Conservation (phyloP, 2,797 vertebrate genomes). For the Phaenicophaeus curvirostris region DNA sequence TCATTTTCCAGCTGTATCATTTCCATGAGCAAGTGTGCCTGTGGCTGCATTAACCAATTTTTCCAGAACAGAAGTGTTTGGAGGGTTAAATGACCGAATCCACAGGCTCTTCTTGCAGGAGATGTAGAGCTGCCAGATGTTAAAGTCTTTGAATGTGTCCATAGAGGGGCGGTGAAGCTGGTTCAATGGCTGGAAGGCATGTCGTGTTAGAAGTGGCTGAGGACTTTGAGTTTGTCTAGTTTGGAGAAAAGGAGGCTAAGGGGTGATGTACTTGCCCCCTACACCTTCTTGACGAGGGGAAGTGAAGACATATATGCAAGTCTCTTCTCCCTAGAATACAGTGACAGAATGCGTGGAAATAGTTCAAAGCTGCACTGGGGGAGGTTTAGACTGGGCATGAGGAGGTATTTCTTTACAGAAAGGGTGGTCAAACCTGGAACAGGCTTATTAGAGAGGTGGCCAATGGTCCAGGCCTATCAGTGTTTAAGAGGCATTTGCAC, state of each 20-base stretch:
- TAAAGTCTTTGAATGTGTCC: not conserved
- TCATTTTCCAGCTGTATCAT: not conserved
- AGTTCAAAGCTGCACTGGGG: not conserved
- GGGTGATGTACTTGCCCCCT: not conserved
- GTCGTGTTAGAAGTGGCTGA: not conserved
- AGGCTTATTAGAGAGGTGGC: not conserved
- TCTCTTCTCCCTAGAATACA: not conserved
- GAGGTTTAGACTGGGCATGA: not conserved
- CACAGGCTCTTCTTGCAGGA: not conserved
- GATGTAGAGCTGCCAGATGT: not conserved
- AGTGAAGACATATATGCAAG: not conserved
- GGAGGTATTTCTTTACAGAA: not conserved
- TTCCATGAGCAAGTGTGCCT: not conserved
- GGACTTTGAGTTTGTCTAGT: not conserved
- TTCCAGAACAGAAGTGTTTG: not conserved
- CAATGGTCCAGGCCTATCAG: not conserved
- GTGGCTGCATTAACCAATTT: not conserved
- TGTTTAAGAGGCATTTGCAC: not conserved
- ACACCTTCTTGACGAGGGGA: not conserved
- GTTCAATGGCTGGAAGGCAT: not conserved
- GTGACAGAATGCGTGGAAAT: not conserved
- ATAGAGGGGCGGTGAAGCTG: not conserved
- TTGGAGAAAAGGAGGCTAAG: not conserved
- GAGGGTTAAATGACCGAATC: not conserved
- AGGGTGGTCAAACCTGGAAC: not conserved